phyloP scores from a whole-genome alignment of 1,140 invertebrate genomes.

The Spodoptera frugiperda region DNA sequence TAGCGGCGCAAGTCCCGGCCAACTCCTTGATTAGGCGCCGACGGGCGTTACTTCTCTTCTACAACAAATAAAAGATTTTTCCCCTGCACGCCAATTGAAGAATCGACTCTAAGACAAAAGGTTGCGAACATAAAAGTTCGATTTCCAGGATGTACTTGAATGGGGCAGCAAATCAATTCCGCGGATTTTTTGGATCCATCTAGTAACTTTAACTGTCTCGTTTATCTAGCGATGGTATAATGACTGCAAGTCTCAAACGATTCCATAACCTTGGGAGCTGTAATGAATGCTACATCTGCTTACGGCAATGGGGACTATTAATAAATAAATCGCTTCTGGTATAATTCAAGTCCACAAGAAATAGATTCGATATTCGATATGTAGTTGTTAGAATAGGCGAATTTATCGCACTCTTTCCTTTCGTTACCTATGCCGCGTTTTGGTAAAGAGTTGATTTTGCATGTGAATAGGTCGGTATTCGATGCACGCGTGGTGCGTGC shows the following conservation, averaged over 20 bases:
- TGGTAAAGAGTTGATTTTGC: slow-evolving; percentile 75
- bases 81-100: slow-evolving; percentile 72
- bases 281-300: no score
- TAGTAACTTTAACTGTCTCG: no score
- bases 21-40: slow-evolving; percentile 85
- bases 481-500: slow-evolving; percentile 75
- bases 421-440: slow-evolving; percentile 59
- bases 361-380: slow-evolving; percentile 39
- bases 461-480: slow-evolving; percentile 77
- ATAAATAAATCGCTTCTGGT: background rate
- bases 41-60: slow-evolving; percentile 78
- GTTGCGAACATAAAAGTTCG: slow-evolving; percentile 21
- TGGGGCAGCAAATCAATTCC: background rate
- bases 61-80: slow-evolving; percentile 83
- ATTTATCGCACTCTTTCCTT: slow-evolving; percentile 58
- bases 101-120: slow-evolving; percentile 59
- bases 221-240: no score
- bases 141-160: slow-evolving; percentile 22
- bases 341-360: slow-evolving; percentile 40
- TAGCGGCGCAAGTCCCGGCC: slow-evolving; percentile 80
- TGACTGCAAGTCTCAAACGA: no score
- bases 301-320: background rate
- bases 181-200: background rate
- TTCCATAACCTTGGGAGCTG: no score
- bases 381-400: slow-evolving; percentile 48